Evolutionary conservation across 2,888 invertebrate species (phyloP).

Genomic region (Pelosia muscerda): DNA sequence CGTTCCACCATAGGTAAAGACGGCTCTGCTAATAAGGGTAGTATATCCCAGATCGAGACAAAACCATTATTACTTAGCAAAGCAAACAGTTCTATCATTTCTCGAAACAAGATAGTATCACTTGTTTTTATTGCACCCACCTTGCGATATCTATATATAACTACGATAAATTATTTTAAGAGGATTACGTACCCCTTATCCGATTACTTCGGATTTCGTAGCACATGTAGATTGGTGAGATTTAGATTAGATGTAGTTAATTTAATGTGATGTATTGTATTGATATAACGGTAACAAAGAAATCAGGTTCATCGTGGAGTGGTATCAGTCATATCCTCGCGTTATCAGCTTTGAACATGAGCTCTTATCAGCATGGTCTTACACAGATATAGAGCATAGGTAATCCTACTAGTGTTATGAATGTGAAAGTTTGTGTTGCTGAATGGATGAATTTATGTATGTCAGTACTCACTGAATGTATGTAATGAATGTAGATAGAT

Average conservation of each 20-base stretch:
- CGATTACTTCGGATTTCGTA: conserved; percentile 2
- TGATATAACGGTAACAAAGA: conserved; percentile 1
- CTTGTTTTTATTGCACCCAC: conserved; percentile 1
- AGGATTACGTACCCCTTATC: conserved; percentile 4
- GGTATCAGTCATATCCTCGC: conserved; percentile 4
- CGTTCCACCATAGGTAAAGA: too few relatives aligned
- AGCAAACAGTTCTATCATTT: neutral
- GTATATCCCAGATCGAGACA: too few relatives aligned
- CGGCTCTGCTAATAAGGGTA: too few relatives aligned
- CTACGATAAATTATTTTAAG: conserved; percentile 4
- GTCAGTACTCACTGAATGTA: too few relatives aligned
- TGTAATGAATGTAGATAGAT: too few relatives aligned
- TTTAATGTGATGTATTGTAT: neutral
- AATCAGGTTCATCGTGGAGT: neutral
- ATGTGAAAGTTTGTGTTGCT: neutral
- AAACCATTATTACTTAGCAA: too few relatives aligned
- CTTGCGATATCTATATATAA: neutral
- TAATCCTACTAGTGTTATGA: neutral
- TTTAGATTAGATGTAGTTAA: neutral
- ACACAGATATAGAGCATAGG: neutral
- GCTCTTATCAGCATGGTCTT: neutral
- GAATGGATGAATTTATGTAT: neutral
- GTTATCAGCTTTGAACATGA: conserved; percentile 2
- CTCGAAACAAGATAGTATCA: neutral
- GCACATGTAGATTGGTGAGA: neutral